Evolutionary conservation across 2,888 invertebrate genomes (phyloP).

Genomic region (Melolontha melolontha): DNA sequence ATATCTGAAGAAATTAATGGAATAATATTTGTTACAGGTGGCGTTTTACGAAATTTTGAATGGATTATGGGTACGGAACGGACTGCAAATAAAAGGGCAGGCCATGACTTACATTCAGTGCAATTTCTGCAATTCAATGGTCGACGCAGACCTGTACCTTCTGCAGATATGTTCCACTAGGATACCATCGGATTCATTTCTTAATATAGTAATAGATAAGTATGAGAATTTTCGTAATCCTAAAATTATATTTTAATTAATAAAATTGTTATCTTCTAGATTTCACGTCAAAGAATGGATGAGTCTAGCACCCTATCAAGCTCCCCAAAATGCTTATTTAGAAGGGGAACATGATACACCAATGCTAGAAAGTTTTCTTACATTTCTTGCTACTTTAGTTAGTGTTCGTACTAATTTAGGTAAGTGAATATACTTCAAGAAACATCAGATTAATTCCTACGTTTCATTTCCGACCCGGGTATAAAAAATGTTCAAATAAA

Average conservation of each 20-base stretch:
- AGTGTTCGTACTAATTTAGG: constrained; percentile 86
- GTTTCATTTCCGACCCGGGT: too few species aligned
- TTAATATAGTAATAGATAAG: constrained; percentile 90
- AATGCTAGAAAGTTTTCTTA: constrained; percentile 94
- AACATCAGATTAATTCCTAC: too few species aligned
- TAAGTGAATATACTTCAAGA: too few species aligned
- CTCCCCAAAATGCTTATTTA: constrained; percentile 70
- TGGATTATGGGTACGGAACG: constrained; percentile 97
- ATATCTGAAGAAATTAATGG: too few species aligned
- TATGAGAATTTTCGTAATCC: constrained; percentile 62
- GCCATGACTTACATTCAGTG: constrained; percentile 99
- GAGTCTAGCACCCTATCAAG: constrained; percentile 78
- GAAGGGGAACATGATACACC: constrained; percentile 87
- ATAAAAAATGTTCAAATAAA: too few species aligned
- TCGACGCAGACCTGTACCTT: constrained; percentile 96
- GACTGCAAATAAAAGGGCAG: constrained; percentile 97
- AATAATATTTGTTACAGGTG: constrained; percentile 72
- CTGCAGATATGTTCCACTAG: constrained; percentile 93
- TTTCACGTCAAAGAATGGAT: constrained; percentile 91
- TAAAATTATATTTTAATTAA: neutral
- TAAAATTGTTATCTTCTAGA: constrained; percentile 64
- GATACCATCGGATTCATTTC: constrained; percentile 85
- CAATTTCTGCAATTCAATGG: constrained; percentile 99
- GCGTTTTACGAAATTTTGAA: constrained; percentile 95
- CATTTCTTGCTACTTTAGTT: constrained; percentile 89